Percentiles rank a stretch among this genome's conserved stretches.
Conservation (phyloP, 2,113 vertebrate genomes). For the Thalassoma bifasciatum region DNA sequence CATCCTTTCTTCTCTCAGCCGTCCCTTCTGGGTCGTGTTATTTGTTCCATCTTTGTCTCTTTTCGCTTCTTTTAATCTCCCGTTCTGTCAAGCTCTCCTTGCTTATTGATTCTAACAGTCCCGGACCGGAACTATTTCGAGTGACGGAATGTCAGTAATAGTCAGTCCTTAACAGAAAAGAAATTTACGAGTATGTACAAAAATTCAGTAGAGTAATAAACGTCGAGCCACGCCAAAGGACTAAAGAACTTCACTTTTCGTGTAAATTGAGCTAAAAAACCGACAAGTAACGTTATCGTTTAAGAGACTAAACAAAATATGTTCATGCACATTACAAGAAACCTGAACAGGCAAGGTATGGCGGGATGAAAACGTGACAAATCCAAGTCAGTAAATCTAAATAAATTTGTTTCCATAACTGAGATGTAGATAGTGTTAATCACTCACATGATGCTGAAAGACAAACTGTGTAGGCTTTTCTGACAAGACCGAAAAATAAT, state of each 20-base stretch:
- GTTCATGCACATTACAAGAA: neutral
- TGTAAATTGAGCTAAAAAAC: too few relatives aligned
- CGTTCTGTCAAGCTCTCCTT: neutral
- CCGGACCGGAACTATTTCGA: too few relatives aligned
- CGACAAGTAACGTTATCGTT: too few relatives aligned
- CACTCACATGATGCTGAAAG: slow-evolving; percentile 13
- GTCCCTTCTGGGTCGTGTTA: neutral
- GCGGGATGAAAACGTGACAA: slow-evolving; percentile 19
- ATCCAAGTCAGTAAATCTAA: slow-evolving; percentile 22
- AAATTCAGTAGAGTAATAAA: too few relatives aligned
- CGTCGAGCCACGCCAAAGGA: too few relatives aligned
- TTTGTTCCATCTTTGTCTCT: neutral
- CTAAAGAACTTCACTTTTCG: too few relatives aligned
- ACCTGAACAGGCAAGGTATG: neutral
- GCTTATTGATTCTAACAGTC: too few relatives aligned
- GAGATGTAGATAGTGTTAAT: slow-evolving; percentile 20
- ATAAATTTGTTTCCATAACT: slow-evolving; percentile 8
- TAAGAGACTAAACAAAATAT: too few relatives aligned
- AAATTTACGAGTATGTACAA: too few relatives aligned
- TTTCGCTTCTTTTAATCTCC: neutral
- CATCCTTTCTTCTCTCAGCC: neutral
- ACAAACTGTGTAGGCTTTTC: slow-evolving; percentile 28
- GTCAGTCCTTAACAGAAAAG: too few relatives aligned
- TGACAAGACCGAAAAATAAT: neutral
- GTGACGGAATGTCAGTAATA: too few relatives aligned